Evolutionary conservation across 2,113 vertebrate species (phyloP), one percentile per base, ranked within the genome.

Genomic region (Antennarius striatus): DNA sequence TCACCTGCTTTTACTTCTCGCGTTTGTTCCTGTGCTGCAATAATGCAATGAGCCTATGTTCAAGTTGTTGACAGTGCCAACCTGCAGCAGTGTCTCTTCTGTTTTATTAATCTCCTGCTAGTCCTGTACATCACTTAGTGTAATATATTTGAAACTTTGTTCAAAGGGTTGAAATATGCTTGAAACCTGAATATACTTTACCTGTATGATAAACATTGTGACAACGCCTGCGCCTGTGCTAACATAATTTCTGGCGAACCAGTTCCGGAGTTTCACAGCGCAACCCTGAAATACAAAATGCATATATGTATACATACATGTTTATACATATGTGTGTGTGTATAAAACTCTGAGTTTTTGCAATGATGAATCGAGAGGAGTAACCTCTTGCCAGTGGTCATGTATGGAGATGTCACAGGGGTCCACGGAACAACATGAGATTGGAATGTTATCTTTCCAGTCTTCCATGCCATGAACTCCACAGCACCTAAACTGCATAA

Each of bases 151-250:
- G 3, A 32, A 32, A 12, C 3, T 30, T 15, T 64, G 3, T 29
- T n/a, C 9, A 17, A 16, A 40, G 4, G 10, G 15, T 30, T 10
- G 12, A 36, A 36, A 15, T 4, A 3, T 14, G 10, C 3, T 7
- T 43, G 4, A 4, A 52, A 1, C 42, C 39, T 63, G 42, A 43
- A 55, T 48, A 13, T 57, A 40, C 49, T 40, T 14, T 79, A 92
- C 90, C 89, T 92, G 88, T 48, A 91, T 67, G 50, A 91, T 83
- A 30, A 89, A 90, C 70, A 90, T 63, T 0, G 82, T 69, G 49
- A 89, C 71, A 0, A 91, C 81, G 6, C 85, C 88, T 4, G 89
- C 79, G 0, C 84, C 91, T 1, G 89, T 86, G 71, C 76, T 80
- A 0, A 70, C 73, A 42, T 86, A 91, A 66, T 91, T 89, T 15